Evolutionary conservation across 2,797 vertebrate genomes (phyloP).

Genomic region (Pipistrellus pygmaeus): DNA sequence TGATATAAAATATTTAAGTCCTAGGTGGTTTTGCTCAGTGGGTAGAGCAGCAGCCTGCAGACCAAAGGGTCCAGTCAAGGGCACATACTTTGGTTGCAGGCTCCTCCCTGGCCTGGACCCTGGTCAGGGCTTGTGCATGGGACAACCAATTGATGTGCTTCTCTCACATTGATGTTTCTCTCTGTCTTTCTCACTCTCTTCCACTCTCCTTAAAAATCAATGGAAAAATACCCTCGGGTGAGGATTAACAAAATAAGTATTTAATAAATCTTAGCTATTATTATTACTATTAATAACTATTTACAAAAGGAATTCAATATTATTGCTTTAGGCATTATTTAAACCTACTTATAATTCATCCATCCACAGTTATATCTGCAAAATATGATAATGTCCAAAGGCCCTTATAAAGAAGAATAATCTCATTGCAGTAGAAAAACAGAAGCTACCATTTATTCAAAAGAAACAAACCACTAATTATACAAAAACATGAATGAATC

Average conservation of each 20-base stretch:
- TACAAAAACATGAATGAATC: constrained; percentile 38
- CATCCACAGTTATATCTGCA: neutral
- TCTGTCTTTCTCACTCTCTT: no score
- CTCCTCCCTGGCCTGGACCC: no score
- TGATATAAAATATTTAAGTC: neutral
- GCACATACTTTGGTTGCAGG: no score
- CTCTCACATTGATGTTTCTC: no score
- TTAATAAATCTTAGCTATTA: constrained; percentile 4
- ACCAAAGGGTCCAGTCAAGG: no score
- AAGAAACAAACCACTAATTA: constrained; percentile 6
- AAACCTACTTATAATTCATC: neutral
- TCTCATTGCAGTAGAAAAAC: constrained; percentile 15
- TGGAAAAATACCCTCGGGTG: no score
- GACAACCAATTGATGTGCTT: no score
- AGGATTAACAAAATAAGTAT: neutral
- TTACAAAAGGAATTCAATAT: neutral
- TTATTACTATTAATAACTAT: neutral
- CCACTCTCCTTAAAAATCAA: no score
- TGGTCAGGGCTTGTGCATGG: no score
- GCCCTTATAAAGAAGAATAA: neutral
- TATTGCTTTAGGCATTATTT: neutral
- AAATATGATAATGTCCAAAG: neutral
- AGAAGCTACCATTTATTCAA: constrained; percentile 33
- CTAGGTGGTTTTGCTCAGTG: no score
- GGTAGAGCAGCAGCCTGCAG: no score